phyloP scores from a whole-genome alignment of 2,888 invertebrate genomes.

The Endotricha flammealis region DNA sequence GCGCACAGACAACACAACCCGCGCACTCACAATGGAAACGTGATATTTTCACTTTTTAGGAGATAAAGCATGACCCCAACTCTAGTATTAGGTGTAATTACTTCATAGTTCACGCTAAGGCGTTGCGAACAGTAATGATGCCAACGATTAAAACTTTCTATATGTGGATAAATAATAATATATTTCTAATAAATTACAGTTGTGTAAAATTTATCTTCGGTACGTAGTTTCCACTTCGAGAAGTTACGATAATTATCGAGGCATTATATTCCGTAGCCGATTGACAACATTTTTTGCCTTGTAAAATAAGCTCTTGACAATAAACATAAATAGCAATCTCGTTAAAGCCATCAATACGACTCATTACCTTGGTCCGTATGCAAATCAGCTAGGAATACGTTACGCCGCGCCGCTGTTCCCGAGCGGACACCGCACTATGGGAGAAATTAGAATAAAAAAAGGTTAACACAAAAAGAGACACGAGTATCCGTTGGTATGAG shows the following conservation, averaged over 20 bases:
- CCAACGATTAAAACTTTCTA: too few relatives aligned
- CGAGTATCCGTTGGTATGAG: slow-evolving; percentile 39
- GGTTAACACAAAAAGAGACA: slow-evolving; percentile 44
- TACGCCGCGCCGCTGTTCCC: background rate
- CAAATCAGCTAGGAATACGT: slow-evolving; percentile 3
- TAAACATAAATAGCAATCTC: slow-evolving; percentile 8
- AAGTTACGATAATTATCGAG: too few relatives aligned
- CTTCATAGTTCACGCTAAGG: too few relatives aligned
- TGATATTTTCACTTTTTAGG: slow-evolving; percentile 37
- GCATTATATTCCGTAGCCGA: too few relatives aligned
- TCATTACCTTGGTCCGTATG: slow-evolving; percentile 8
- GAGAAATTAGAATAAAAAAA: slow-evolving; percentile 57
- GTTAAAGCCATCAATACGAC: slow-evolving; percentile 4
- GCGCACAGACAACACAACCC: slow-evolving; percentile 40
- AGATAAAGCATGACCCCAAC: slow-evolving; percentile 1
- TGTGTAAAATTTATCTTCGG: too few relatives aligned
- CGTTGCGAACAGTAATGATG: too few relatives aligned
- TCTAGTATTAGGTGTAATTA: background rate
- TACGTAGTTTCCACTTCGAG: too few relatives aligned
- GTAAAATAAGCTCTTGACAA: slow-evolving; percentile 2
- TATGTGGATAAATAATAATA: too few relatives aligned
- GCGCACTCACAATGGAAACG: slow-evolving; percentile 50
- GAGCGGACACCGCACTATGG: background rate
- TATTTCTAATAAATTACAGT: too few relatives aligned
- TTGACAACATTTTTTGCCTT: too few relatives aligned